These are phyloP conservation scores for Idaea biselata DNA, from an alignment of 2,888 invertebrate genomes.

Conservation along the genomic window DNA sequence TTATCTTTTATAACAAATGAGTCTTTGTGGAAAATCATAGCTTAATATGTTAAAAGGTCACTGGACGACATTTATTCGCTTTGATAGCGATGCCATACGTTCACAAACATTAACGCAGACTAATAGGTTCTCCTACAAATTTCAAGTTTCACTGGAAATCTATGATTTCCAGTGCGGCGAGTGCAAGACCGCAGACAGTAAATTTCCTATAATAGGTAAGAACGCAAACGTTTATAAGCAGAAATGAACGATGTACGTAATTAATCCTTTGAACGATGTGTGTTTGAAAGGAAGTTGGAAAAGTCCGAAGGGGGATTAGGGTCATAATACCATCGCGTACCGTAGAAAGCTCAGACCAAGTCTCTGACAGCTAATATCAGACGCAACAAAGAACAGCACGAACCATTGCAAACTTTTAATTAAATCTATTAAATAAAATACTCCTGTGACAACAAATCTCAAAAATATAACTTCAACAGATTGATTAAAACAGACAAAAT, in stretches of 20 bases:
- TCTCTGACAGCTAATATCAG: slow-evolving; percentile 9
- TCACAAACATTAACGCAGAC: background rate
- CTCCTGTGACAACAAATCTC: background rate
- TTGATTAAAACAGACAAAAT: too few relatives aligned
- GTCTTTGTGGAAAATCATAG: slow-evolving; percentile 16
- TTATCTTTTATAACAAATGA: slow-evolving; percentile 23
- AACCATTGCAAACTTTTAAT: slow-evolving; percentile 1
- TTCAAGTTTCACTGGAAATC: background rate
- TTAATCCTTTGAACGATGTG: slow-evolving; percentile 19
- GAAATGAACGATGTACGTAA: slow-evolving; percentile 10
- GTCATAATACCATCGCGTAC: slow-evolving; percentile 18
- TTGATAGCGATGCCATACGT: background rate
- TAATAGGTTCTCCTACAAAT: background rate
- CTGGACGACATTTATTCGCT: slow-evolving; percentile 13
- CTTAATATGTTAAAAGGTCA: slow-evolving; percentile 19
- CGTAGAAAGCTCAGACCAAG: slow-evolving; percentile 11
- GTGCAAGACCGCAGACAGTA: background rate
- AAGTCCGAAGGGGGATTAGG: slow-evolving; percentile 23
- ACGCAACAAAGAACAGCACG: slow-evolving; percentile 7
- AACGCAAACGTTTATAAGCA: background rate
- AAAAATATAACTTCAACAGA: background rate
- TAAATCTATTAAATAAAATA: background rate
- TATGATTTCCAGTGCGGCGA: background rate
- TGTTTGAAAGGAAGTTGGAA: slow-evolving; percentile 20
- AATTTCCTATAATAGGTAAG: background rate